A percentile compares a stretch with the other conserved stretches of the same genome.
These are phyloP conservation scores for Apeltes quadracus DNA, from an alignment of 2,113 vertebrate genomes.

Conservation along the genomic window DNA sequence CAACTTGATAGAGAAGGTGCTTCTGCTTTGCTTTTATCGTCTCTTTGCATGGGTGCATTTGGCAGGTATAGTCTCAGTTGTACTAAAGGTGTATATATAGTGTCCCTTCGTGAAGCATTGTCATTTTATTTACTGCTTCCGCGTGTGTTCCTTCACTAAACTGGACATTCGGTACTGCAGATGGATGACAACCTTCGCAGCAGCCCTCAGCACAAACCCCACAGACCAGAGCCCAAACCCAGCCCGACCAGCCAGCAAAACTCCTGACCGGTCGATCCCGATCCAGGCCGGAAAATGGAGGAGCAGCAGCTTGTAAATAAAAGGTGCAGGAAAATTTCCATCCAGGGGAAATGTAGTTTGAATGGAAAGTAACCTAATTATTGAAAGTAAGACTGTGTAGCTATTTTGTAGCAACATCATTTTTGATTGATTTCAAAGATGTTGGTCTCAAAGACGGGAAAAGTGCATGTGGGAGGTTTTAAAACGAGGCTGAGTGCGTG, in stretches of 20 bases:
- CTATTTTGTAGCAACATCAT: slow-evolving; percentile 38
- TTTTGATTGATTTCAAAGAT: slow-evolving; percentile 63
- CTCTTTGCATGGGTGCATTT: slow-evolving; percentile 65
- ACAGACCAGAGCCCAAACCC: slow-evolving; percentile 85
- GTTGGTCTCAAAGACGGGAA: slow-evolving; percentile 42
- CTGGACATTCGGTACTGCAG: slow-evolving; percentile 79
- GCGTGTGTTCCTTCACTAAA: slow-evolving; percentile 17
- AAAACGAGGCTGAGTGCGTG: slow-evolving; percentile 23
- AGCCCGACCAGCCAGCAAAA: slow-evolving; percentile 79
- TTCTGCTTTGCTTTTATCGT: slow-evolving; percentile 72
- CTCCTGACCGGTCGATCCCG: slow-evolving; percentile 58
- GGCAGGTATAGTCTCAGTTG: slow-evolving; percentile 28
- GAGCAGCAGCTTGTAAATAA: slow-evolving; percentile 4
- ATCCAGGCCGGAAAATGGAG: not conserved
- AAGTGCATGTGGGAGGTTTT: slow-evolving; percentile 52
- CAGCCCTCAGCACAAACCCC: slow-evolving; percentile 93
- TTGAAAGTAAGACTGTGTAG: slow-evolving; percentile 31
- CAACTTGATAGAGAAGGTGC: slow-evolving; percentile 99
- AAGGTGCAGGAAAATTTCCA: slow-evolving; percentile 1
- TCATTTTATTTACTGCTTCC: slow-evolving; percentile 1
- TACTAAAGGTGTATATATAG: not conserved
- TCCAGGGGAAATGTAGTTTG: slow-evolving; percentile 15
- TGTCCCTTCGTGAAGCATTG: not conserved
- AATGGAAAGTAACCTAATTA: slow-evolving; percentile 27
- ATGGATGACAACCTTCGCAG: slow-evolving; percentile 98